phyloP scores from a whole-genome alignment of 2,888 invertebrate genomes.

The Holacanthella duospinosa region DNA sequence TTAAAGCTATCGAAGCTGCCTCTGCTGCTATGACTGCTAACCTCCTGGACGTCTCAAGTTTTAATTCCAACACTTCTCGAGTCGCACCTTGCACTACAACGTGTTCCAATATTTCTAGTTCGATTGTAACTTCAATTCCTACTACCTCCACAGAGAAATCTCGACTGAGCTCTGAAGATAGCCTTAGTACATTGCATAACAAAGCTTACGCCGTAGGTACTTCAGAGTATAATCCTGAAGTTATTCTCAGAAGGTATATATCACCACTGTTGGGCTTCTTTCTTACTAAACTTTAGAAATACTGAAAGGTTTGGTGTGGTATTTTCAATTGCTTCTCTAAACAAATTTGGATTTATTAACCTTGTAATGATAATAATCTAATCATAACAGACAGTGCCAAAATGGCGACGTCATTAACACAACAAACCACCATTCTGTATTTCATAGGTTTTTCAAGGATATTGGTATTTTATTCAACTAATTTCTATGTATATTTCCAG shows the following conservation, averaged over 20 bases:
- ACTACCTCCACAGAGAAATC: conserved; percentile 9
- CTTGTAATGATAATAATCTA: no score
- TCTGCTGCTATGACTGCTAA: conserved; percentile 24
- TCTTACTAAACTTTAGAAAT: not conserved
- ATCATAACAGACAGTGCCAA: no score
- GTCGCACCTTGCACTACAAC: conserved; percentile 7
- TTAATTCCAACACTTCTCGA: conserved; percentile 12
- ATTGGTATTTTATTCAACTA: no score
- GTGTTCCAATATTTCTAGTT: not conserved
- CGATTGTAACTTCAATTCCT: not conserved
- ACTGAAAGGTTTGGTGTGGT: not conserved
- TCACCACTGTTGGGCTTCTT: conserved; percentile 5
- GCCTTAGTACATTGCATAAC: conserved; percentile 6
- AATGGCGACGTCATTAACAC: no score
- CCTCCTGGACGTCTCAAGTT: conserved; percentile 15
- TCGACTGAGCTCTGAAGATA: not conserved
- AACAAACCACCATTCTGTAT: not conserved
- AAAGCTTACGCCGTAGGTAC: conserved; percentile 17
- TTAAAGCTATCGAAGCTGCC: conserved; percentile 32
- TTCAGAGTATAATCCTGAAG: conserved; percentile 21
- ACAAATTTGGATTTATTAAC: no score
- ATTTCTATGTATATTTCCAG: conserved; percentile 10
- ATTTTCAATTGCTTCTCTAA: no score
- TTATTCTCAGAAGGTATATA: conserved; percentile 24
- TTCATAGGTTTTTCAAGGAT: no score